Evolutionary conservation across 2,888 invertebrate species (phyloP).

Genomic region (Drosophila dives): DNA sequence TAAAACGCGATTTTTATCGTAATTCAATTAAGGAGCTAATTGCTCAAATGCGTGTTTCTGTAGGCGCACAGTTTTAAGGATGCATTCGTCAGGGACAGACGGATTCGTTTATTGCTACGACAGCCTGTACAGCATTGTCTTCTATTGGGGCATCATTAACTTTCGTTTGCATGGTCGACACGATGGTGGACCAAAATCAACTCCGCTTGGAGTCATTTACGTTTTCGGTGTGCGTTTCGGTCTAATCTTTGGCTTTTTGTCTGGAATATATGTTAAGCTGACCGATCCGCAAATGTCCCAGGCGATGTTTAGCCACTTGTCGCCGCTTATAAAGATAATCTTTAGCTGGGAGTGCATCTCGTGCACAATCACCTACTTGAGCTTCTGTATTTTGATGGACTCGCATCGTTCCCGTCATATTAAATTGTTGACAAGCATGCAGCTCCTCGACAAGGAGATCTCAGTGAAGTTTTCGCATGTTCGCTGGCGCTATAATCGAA

Average conservation of each 20-base stretch:
- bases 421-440: conserved; percentile 58
- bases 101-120: conserved; percentile 65
- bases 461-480: conserved; percentile 61
- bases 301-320: conserved; percentile 66
- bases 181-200: conserved; percentile 48
- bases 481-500: conserved; percentile 76
- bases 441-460: conserved; percentile 68
- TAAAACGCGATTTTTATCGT: conserved; percentile 33
- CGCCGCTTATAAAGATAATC: conserved; percentile 72
- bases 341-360: conserved; percentile 65
- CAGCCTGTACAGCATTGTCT: conserved; percentile 63
- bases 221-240: conserved; percentile 36
- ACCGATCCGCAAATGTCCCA: conserved; percentile 49
- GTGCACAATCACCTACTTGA: conserved; percentile 57
- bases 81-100: conserved; percentile 11
- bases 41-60: background rate
- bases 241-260: conserved; percentile 55
- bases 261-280: conserved; percentile 61
- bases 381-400: conserved; percentile 62
- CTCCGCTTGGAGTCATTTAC: conserved; percentile 25
- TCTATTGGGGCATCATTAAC: conserved; percentile 64
- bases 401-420: conserved; percentile 58
- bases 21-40: conserved; percentile 24
- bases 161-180: conserved; percentile 48
- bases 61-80: conserved; percentile 7